Conservation (phyloP, 2,888 invertebrate species). For the Trichacis sp. region DNA sequence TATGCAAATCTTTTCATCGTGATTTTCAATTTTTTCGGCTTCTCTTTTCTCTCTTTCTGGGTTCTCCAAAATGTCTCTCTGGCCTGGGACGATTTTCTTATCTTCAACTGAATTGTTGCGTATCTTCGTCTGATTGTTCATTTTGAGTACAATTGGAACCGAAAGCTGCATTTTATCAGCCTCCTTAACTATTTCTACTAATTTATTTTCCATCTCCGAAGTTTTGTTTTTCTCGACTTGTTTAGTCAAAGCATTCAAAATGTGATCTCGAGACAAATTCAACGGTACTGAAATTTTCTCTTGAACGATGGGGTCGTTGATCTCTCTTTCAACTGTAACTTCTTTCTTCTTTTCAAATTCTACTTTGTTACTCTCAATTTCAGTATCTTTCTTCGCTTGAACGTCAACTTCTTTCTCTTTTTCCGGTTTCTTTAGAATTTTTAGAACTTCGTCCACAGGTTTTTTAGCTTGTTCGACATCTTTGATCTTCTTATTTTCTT, state of each 20-base stretch:
- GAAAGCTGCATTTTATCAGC: slow-evolving; percentile 25
- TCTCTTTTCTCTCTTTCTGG: slow-evolving; percentile 56
- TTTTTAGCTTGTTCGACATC: slow-evolving; percentile 33
- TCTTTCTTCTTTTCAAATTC: background rate
- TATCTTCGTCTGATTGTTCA: slow-evolving; percentile 56
- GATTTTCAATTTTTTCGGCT: slow-evolving; percentile 5
- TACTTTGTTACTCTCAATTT: background rate
- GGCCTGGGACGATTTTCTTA: slow-evolving; percentile 33
- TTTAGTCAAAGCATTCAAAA: slow-evolving; percentile 56
- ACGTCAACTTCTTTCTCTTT: slow-evolving; percentile 22
- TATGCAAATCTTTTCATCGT: background rate
- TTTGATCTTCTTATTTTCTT: slow-evolving; percentile 61
- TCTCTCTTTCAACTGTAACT: no score
- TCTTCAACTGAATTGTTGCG: slow-evolving; percentile 24
- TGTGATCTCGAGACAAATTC: slow-evolving; percentile 42
- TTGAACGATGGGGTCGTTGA: background rate
- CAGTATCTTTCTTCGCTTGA: slow-evolving; percentile 25
- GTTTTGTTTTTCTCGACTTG: slow-evolving; percentile 49
- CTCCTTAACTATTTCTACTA: slow-evolving; percentile 6
- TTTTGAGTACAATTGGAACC: slow-evolving; percentile 58
- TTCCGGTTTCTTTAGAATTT: background rate
- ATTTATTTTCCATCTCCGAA: slow-evolving; percentile 51
- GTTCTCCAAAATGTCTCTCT: slow-evolving; percentile 55
- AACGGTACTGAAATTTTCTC: slow-evolving; percentile 19
- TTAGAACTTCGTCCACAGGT: background rate